phyloP scores from a whole-genome alignment of 2,113 vertebrate genomes.

The Lipotes vexillifer region DNA sequence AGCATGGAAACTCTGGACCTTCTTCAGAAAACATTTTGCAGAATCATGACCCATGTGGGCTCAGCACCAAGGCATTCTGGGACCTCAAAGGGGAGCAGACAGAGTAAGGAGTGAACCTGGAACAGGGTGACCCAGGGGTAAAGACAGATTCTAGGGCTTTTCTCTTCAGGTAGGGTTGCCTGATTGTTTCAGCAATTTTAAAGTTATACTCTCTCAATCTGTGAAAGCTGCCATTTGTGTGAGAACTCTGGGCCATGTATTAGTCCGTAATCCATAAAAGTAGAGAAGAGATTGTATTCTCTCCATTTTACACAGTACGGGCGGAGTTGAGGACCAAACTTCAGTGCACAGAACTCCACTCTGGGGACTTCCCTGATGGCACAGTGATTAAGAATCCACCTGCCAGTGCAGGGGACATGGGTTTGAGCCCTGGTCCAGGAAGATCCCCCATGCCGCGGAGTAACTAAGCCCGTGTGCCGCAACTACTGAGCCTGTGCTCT shows the following conservation, averaged over 20 bases:
- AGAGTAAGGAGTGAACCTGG: neutral
- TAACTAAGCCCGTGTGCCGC: too few species aligned
- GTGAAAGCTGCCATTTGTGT: neutral
- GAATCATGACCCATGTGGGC: neutral
- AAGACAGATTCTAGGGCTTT: neutral
- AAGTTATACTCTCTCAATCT: neutral
- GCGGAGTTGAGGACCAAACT: neutral
- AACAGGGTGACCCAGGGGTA: neutral
- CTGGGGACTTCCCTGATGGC: too few species aligned
- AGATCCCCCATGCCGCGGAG: too few species aligned
- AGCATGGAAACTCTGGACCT: neutral
- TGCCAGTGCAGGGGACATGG: too few species aligned
- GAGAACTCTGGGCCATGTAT: neutral
- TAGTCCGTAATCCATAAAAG: neutral
- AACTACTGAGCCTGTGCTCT: too few species aligned
- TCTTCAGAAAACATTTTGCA: neutral
- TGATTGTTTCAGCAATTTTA: neutral
- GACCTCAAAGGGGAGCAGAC: neutral
- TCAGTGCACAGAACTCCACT: neutral
- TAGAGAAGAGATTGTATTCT: neutral
- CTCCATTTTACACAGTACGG: neutral
- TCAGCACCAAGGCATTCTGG: neutral
- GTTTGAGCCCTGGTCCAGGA: too few species aligned
- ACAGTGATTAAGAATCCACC: too few species aligned
- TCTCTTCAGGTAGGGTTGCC: neutral